Evolutionary conservation across 2,888 invertebrate species (phyloP).

Genomic region (Phortica okadai): DNA sequence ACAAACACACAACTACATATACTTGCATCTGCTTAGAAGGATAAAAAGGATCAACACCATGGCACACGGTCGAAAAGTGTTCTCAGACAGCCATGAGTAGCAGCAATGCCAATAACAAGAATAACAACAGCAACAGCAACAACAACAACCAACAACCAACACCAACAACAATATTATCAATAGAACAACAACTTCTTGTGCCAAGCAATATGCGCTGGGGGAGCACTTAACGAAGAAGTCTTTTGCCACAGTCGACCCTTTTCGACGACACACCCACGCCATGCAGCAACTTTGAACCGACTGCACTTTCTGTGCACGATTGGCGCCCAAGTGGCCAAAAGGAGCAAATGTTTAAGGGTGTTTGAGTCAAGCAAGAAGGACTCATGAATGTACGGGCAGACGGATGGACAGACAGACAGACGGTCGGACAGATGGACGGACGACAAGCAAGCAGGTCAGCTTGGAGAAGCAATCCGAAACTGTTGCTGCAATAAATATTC

Average conservation of each 20-base stretch:
- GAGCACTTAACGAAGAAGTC: slow-evolving; percentile 14
- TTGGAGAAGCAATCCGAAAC: slow-evolving; percentile 4
- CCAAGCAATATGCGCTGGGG: slow-evolving; percentile 22
- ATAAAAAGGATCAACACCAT: slow-evolving; percentile 26
- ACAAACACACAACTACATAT: background rate
- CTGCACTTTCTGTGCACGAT: background rate
- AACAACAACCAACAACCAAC: background rate
- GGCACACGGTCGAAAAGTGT: background rate
- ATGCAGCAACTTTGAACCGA: background rate
- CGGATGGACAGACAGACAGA: background rate
- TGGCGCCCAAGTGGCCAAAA: slow-evolving; percentile 7
- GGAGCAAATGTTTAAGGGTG: slow-evolving; percentile 25
- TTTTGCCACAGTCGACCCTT: background rate
- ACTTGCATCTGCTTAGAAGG: slow-evolving; percentile 16
- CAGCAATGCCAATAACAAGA: background rate
- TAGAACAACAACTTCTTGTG: slow-evolving; percentile 5
- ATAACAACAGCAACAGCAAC: slow-evolving; percentile 10
- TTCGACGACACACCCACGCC: too few species aligned
- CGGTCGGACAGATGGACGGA: background rate
- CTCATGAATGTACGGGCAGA: slow-evolving; percentile 11
- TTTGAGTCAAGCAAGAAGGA: slow-evolving; percentile 8
- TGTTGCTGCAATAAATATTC: slow-evolving; percentile 26
- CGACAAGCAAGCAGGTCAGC: background rate
- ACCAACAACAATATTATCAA: background rate
- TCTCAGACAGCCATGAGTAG: background rate